Evolutionary conservation across 2,797 vertebrate species (phyloP), one percentile per base, ranked within the genome.

Genomic region (Falco cherrug): DNA sequence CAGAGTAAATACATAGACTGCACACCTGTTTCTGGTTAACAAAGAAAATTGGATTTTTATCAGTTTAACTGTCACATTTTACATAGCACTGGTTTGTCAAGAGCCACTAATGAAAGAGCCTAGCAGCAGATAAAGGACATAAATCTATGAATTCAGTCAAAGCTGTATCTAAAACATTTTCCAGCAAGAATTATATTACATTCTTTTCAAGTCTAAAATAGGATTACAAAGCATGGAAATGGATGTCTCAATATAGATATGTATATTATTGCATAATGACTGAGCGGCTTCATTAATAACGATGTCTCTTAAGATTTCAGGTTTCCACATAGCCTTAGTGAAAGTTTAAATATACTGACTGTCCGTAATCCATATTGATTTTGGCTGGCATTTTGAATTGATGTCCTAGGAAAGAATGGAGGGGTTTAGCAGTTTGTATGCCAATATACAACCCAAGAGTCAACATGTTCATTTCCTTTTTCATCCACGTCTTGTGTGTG

Each of bases 21-120:
- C 56, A 89, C 33, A 84, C 69, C 33, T 60, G 35, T 47, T 95
- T 57, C 90, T 90, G 26, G 37, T 90, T 76, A 96, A 93, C 77
- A 91, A 92, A 89, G 84, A 88, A 95, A 95, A 92, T 26, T 39
- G 77, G 45, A 75, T 76, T 96, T 92, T 93, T 95, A 64, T 96
- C 85, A 82, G 33, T 64, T 70, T 77, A 54, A 82, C 84, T 63
- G 43, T 33, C 69, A 71, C 63, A 53, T 87, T 92, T 89, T 87
- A 83, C 69, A 84, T 5, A 82, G 51, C 73, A 83, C 69, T 64
- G 61, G 53, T 95, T 92, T 79, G 87, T 94, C 78, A 94, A 93
- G 91, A 94, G 51, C 64, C 77, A 53, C 77, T 90, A 92, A 90
- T 68, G 86, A 95, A 96, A 93, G 39, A 80, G 60, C 63, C 95